Evolutionary conservation across 2,113 vertebrate genomes (phyloP), one percentile per base, ranked within the genome.

Genomic region (Vicugna pacos): DNA sequence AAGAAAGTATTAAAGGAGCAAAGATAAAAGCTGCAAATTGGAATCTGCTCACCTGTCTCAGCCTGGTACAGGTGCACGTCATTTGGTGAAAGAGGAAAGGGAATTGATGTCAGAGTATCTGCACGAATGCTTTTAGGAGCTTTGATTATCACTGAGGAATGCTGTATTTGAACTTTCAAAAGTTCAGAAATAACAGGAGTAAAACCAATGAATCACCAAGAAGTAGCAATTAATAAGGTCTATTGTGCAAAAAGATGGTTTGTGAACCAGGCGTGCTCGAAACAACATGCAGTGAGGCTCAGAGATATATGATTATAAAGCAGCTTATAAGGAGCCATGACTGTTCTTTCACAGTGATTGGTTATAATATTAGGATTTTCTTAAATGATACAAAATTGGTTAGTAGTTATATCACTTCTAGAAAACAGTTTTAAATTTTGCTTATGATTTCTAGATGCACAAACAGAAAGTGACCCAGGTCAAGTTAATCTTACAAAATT

Each of bases 1-100:
- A 82, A 97, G 70, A 6, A 67, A 24, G 1, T 93, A 0, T 89
- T 30, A 88, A 13, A 94, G 93, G 5, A 95, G 38, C n/a, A 93
- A 80, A 20, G 14, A 88, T 0, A 0, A 5, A 28, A 89, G 12
- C 77, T 96, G 93, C 92, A 86, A 70, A 65, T 32, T 46, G 69
- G 12, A 93, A 73, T 1, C 9, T 82, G 0, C 1, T 95, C 16
- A 14, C 42, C 50, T 72, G 0, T 13, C 62, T 48, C 17, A 86
- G 8, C 17, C 75, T 72, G 92, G 54, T 81, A 52, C 48, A 77
- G 3, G 38, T 69, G 16, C 58, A 24, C 0, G 24, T 26, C 1
- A 94, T 32, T 67, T 67, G 5, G 58, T 70, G 82, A 97, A 96
- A 10, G 32, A 3, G 35, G 15, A 64, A 42, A 6, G 7, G 93